Evolutionary conservation across 2,888 invertebrate species (phyloP), one percentile per base, ranked within the genome.

Genomic region (Nasonovia ribisnigri): DNA sequence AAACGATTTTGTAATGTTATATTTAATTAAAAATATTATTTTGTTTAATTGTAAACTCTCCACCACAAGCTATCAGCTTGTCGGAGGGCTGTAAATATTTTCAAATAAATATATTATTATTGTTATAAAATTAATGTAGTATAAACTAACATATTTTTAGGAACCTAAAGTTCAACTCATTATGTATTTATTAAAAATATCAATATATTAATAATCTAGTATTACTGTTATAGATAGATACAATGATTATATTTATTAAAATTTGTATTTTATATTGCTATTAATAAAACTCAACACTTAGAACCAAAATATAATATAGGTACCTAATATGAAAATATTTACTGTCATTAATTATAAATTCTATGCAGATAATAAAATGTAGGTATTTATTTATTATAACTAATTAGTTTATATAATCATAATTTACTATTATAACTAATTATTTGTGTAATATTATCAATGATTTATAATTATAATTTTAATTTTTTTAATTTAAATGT

Each of bases 91-190:
- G 1, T 54, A 54, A 54, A 54, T 54, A 54, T 54, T 54, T 54
- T 16, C 77, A 77, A 77, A 77, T 77, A 77, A 77, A 42, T 77
- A 77, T 84, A 42, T 84, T 84, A 84, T 84, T 84, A 84, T 84
- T 84, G 36, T 42, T 16, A 5, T 36, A 13, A 5, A 26, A 20
- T 20, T 84, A 84, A 84, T 42, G 84, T 84, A 84, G 84, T 84
- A 84, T 84, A 84, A 84, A 84, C 84, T 84, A 84, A 84, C 84
- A 84, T 84, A 84, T 84, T 84, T 42, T 84, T 84, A 84, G 84
- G 16, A 84, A 84, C 84, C 20, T 84, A 42, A 84, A 42, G 36
- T 84, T 20, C 84, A 84, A 84, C 84, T 48, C 48, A 48, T 36
- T 84, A 42, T 84, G 84, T 84, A 84, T 42, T 42, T 84, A 84